A percentile compares a stretch with the other conserved stretches of the same genome.
phyloP scores from a whole-genome alignment of 2,888 invertebrate species.

The Molorchus minor region DNA sequence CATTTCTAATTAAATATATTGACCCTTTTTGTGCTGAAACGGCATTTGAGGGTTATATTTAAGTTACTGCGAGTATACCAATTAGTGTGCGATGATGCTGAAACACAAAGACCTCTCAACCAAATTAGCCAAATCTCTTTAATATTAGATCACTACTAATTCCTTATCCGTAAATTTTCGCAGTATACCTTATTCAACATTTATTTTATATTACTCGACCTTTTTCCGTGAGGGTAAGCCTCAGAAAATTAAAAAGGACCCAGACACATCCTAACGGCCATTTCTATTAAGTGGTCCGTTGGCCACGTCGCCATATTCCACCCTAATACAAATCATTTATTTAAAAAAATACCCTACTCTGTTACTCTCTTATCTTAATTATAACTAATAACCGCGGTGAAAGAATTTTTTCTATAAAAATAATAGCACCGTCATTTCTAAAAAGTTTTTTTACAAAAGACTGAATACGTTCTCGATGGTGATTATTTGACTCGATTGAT shows the following conservation, averaged over 20 bases:
- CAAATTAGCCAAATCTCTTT: slow-evolving; percentile 29
- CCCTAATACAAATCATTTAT: too few relatives aligned
- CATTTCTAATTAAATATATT: slow-evolving; percentile 31
- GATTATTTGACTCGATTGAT: too few relatives aligned
- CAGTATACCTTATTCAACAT: slow-evolving; percentile 4
- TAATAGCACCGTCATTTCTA: too few relatives aligned
- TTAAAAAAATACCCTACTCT: too few relatives aligned
- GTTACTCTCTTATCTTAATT: too few relatives aligned
- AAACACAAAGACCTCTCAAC: slow-evolving; percentile 31
- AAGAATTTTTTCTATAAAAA: too few relatives aligned
- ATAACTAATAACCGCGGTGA: too few relatives aligned
- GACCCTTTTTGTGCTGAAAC: slow-evolving; percentile 29
- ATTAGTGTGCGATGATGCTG: slow-evolving; percentile 34
- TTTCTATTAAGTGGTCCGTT: not conserved
- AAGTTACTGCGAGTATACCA: slow-evolving; percentile 32
- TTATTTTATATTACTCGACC: slow-evolving; percentile 16
- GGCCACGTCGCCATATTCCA: too few relatives aligned
- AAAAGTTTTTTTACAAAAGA: too few relatives aligned
- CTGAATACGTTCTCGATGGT: too few relatives aligned
- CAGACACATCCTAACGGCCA: slow-evolving; percentile 1
- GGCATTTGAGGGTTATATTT: slow-evolving; percentile 27
- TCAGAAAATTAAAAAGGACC: slow-evolving; percentile 6
- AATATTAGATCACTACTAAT: slow-evolving; percentile 24
- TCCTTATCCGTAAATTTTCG: slow-evolving; percentile 19
- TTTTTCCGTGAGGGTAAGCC: not conserved